Base-by-base conservation (phyloP, 2,113 vertebrate species). In the Sapajus apella region DNA sequence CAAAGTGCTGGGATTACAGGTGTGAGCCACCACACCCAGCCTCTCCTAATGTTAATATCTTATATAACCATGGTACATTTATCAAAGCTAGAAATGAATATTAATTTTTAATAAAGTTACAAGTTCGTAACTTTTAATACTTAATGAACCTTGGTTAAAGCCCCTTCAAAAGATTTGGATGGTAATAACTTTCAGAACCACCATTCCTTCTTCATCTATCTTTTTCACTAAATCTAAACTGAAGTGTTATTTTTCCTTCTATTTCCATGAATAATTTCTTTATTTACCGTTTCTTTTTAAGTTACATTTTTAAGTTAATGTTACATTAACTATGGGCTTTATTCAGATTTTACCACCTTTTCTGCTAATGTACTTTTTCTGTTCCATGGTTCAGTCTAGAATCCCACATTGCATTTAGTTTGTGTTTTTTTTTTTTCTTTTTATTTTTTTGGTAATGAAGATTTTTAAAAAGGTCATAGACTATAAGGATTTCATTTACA, bases 401-500 rank as follows among this genome's bases (percentile, higher is more conserved):
- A 81, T 82, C 43, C 32, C n/a, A 75, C 8, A 72, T 84, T 81
- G 55, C 56, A 68, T 86, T 93, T 93, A 77, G 73, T 80, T 61
- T 90, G 17, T 85, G 61, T 66, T 35, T 64, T 20, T 75, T 18
- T 40, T 12, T 30, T 64, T 12, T 45, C 7, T 17, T 45, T 76
- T 35, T n/a, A 10, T 70, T 47, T 35, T 77, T 52, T 80, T 79
- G 40, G 17, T 85, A 58, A n/a, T 86, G 92, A 64, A 50, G 8
- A 56, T 92, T 87, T 91, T 91, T 12, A 90, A 77, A 55, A 86
- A 87, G 6, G 35, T 58, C 30, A n/a, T 83, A 81, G 40, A 70
- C 37, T 81, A 10, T 75, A 45, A 83, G 70, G 37, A 76, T 89
- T 88, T 90, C 40, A 82, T 66, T 97, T 94, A 66, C 27, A 70